phyloP scores from a whole-genome alignment of 2,113 vertebrate species.

The Eptatretus burgeri region DNA sequence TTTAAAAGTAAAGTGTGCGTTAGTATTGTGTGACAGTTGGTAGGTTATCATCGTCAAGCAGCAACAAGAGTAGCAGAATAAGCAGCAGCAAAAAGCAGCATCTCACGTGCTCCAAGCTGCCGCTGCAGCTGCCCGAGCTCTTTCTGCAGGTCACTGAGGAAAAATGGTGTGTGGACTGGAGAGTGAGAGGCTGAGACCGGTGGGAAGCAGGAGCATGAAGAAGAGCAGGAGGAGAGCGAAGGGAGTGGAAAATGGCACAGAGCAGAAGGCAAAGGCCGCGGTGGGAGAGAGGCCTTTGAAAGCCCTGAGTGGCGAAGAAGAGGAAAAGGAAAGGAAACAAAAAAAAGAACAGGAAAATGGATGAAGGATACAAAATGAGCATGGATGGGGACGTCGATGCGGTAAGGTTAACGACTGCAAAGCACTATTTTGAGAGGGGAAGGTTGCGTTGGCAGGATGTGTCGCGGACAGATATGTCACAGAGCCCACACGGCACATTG shows the following conservation, averaged over 20 bases:
- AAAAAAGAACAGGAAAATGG: conserved; percentile 11
- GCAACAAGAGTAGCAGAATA: no score
- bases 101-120: conserved; percentile 44
- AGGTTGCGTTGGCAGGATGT: no score
- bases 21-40: no score
- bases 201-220: not conserved
- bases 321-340: conserved; percentile 14
- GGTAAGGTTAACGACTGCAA: no score
- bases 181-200: not conserved
- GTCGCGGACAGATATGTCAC: no score
- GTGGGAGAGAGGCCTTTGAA: conserved; percentile 20
- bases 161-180: conserved; percentile 18
- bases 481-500: no score
- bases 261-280: conserved; percentile 14
- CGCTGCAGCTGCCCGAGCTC: conserved; percentile 60
- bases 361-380: conserved; percentile 9
- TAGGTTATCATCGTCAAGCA: no score
- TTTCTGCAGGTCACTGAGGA: conserved; percentile 46
- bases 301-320: no score
- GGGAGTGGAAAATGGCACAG: conserved; percentile 10
- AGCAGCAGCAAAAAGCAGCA: not conserved
- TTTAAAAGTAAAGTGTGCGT: no score
- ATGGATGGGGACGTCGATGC: not conserved
- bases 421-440: no score
- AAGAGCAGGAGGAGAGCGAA: no score